phyloP scores from a whole-genome alignment of 1,140 invertebrate species.

The Marisa cornuarietis region DNA sequence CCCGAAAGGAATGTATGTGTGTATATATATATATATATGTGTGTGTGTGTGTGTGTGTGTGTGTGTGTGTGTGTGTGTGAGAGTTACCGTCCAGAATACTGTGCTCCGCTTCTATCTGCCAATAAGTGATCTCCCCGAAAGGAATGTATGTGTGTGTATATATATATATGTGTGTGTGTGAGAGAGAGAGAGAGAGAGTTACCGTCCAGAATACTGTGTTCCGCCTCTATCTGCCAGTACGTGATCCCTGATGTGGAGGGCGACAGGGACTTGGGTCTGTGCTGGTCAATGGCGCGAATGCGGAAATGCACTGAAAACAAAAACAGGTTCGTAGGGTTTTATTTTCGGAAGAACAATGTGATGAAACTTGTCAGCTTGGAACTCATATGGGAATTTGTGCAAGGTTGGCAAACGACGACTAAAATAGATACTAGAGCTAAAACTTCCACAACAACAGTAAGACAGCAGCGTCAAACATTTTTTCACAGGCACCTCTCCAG shows the following conservation, averaged over 20 bases:
- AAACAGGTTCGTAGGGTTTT: background rate
- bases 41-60: conserved; percentile 1
- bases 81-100: too few species aligned
- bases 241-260: conserved; percentile 64
- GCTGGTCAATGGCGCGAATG: conserved; percentile 64
- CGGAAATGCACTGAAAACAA: conserved; percentile 62
- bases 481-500: too few species aligned
- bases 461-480: too few species aligned
- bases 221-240: conserved; percentile 66
- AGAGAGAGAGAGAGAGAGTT: conserved; percentile 22
- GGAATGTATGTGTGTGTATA: background rate
- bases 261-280: conserved; percentile 60
- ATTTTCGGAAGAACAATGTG: background rate
- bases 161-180: background rate
- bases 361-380: too few species aligned
- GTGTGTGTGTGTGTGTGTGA: background rate
- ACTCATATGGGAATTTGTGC: too few species aligned
- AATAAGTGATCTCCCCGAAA: too few species aligned
- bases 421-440: too few species aligned
- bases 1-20: too few species aligned
- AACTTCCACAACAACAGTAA: background rate
- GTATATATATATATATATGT: background rate
- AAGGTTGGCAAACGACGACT: too few species aligned
- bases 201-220: conserved; percentile 64
- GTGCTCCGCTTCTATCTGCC: too few species aligned